Evolutionary conservation across 1,140 invertebrate species (phyloP).

Genomic region (Globodera rostochiensis): DNA sequence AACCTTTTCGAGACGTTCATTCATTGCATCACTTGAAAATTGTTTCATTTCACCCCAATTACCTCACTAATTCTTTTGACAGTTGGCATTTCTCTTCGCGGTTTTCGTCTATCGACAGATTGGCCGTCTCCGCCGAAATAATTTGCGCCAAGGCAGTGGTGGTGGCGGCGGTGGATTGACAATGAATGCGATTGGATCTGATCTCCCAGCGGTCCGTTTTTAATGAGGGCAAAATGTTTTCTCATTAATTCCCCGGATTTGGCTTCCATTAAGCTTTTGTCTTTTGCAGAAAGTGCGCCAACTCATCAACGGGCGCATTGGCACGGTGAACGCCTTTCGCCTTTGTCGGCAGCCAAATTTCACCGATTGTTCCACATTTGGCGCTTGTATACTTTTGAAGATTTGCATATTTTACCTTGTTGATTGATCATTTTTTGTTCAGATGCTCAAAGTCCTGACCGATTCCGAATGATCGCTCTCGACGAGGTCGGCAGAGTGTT

Average conservation of each 20-base stretch:
- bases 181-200: conserved; percentile 34
- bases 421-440: conserved; percentile 28
- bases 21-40: neutral
- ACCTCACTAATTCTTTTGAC: conserved; percentile 13
- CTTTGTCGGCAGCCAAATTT: conserved; percentile 49
- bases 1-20: too few relatives aligned
- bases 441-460: conserved; percentile 51
- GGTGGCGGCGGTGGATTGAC: conserved; percentile 18
- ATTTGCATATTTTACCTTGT: conserved; percentile 9
- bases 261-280: neutral
- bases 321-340: conserved; percentile 49
- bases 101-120: conserved; percentile 57
- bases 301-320: conserved; percentile 40
- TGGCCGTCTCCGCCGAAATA: conserved; percentile 50
- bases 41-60: neutral
- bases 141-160: conserved; percentile 36
- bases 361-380: conserved; percentile 55
- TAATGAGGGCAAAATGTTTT: neutral
- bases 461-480: conserved; percentile 57
- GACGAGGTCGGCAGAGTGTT: conserved; percentile 52
- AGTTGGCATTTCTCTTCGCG: conserved; percentile 45
- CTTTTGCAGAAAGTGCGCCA: conserved; percentile 42
- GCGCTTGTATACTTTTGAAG: conserved; percentile 44
- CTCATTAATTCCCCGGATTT: neutral
- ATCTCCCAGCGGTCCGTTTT: conserved; percentile 47